A percentile compares a stretch with the other conserved stretches of the same genome.
These are phyloP conservation scores for Tanytarsus gracilentus DNA, from an alignment of 2,888 invertebrate genomes.

Conservation along the genomic window DNA sequence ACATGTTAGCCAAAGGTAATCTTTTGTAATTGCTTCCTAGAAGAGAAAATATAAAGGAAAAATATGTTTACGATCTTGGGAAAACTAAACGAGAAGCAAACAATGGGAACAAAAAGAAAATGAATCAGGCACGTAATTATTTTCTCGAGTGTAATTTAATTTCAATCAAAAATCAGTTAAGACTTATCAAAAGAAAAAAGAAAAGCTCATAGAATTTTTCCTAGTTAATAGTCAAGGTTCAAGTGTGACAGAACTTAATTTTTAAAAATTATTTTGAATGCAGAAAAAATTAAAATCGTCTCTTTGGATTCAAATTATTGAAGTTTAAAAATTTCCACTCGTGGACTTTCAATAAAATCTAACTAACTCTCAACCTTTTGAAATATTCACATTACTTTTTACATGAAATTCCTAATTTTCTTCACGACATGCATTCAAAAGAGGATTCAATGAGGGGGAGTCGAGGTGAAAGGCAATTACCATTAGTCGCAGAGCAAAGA, in stretches of 20 bases:
- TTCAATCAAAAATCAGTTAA: slow-evolving; percentile 27
- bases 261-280: no score
- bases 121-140: slow-evolving; percentile 22
- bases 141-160: slow-evolving; percentile 24
- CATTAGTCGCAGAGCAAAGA: slow-evolving; percentile 3
- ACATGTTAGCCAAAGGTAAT: not conserved
- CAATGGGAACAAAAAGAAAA: not conserved
- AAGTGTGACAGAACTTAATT: no score
- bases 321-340: no score
- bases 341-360: no score
- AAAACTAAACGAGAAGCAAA: slow-evolving; percentile 10
- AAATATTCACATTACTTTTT: no score
- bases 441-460: not conserved
- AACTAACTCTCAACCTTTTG: no score
- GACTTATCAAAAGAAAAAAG: not conserved
- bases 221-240: no score
- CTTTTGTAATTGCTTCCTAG: slow-evolving; percentile 3
- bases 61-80: not conserved
- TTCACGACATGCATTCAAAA: no score
- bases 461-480: slow-evolving; percentile 21
- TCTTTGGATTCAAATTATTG: no score
- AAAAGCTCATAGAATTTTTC: no score
- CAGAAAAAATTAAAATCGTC: no score
- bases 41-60: not conserved
- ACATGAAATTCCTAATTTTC: no score